Base-by-base conservation (phyloP, 2,113 vertebrate genomes). In the Panthera uncia region DNA sequence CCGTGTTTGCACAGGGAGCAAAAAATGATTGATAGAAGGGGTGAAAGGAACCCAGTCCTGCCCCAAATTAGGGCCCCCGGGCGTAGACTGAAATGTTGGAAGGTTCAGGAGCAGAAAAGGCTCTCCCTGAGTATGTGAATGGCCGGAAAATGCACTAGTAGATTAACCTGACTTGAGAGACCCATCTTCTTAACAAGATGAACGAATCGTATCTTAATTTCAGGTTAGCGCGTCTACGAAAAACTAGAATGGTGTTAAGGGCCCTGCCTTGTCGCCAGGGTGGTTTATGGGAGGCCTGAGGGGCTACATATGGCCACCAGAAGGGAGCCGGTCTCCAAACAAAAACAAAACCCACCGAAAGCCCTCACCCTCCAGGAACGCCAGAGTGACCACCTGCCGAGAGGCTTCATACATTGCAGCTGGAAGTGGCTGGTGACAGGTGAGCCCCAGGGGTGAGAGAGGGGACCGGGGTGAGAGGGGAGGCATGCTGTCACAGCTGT, bases 1-100 rank as follows among this genome's bases (percentile, higher is more conserved):
- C 97, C 98, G 97, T 98, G 98, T 99, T 99, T 98, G 96, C 94
- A 97, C 63, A 98, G 98, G 98, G 97, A 98, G 97, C 57, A 91
- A 92, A 91, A 91, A 98, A 93, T 98, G 98, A 98, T 96, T 98
- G 98, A 98, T 97, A 84, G 91, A 94, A 31, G 65, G 97, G 95
- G 63, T 86, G 69, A 88, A 97, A 96, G 97, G 96, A 98, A 98
- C 97, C 97, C 41, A 66, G 94, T 50, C 96, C 95, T 78, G 71
- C 41, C 87, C 86, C 82, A 87, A 92, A 68, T 95, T 91, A n/a
- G 84, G 36, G 95, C 81, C 94, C 97, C 74, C 71, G 0, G 41
- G 71, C 65, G 61, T 25, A 73, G 31, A 92, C 45, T 4, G 48
- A 82, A 79, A 94, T 86, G 52, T 45, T 27, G 95, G 97, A 94